Base-by-base conservation (phyloP, 2,797 vertebrate species). In the Leontopithecus rosalia region DNA sequence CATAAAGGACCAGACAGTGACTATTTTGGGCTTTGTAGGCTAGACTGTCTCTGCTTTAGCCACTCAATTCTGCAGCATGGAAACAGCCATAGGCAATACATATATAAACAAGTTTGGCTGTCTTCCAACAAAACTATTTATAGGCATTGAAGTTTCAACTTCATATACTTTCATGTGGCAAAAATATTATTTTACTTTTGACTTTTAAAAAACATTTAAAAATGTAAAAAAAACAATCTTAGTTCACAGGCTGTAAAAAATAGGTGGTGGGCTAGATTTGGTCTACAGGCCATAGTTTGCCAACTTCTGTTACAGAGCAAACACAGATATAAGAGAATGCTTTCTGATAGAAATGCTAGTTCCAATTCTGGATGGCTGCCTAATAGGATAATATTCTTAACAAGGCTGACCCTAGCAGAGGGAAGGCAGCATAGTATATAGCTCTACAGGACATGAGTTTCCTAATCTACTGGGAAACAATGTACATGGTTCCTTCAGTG, bases 371-470 rank as follows among this genome's bases (percentile, higher is more conserved):
- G 41, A 81, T 0, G 52, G 55, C 24, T 33, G 43, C 33, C 2
- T 36, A 26, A 5, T 1, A 64, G 50, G 17, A 64, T 28, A 33
- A 48, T 6, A 0, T 39, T 61, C 61, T 24, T 36, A 14, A 72
- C n/a, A 5, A 75, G 33, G 22, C 15, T 52, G 52, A 33, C 24
- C 22, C 36, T 2, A 7, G 30, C 28, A n/a, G 72, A 50, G 50
- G 72, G 20, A 36, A 5, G 28, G 7, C 4, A 26, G 5, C 24
- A 2, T 7, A 48, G 72, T 3, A 12, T 5, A 39, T 4, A 7
- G 36, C 12, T 30, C 8, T 19, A 24, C 0, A 55, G 28, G n/a
- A 5, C 5, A 1, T 0, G 39, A 17, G 17, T 70, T 39, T 50
- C 48, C 91, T 30, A 30, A 90, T 26, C 30, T 28, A 8, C n/a